Evolutionary conservation across 2,888 invertebrate species (phyloP).

Genomic region (Drosophila affinis): DNA sequence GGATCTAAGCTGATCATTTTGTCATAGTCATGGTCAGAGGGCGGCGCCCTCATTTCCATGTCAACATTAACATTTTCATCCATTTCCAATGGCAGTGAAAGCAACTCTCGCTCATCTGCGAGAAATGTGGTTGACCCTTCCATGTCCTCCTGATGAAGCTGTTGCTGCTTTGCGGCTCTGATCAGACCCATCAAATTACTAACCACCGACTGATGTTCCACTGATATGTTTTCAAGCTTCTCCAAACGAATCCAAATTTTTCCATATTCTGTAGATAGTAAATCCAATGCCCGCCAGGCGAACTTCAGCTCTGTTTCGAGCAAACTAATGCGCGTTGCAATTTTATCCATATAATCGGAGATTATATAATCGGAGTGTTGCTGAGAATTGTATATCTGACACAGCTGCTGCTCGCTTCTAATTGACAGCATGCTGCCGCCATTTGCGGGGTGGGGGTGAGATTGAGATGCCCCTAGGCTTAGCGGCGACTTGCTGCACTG

Average conservation of each 20-base stretch:
- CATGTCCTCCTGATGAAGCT: conserved; percentile 38
- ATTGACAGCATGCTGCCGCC: conserved; percentile 72
- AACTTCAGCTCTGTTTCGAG: conserved; percentile 95
- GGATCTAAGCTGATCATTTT: conserved; percentile 17
- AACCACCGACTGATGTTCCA: conserved; percentile 96
- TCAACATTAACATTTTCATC: conserved; percentile 20
- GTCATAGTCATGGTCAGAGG: conserved; percentile 12
- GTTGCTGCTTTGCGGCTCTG: conserved; percentile 54
- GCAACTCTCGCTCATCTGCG: conserved; percentile 6
- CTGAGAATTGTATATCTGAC: conserved; percentile 83
- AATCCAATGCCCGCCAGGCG: conserved; percentile 95
- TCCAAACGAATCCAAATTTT: conserved; percentile 97
- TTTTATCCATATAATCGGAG: conserved; percentile 95
- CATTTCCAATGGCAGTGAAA: conserved; percentile 15
- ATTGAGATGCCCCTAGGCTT: conserved; percentile 17
- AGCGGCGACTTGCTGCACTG: conserved; percentile 40
- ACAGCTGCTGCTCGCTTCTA: conserved; percentile 81
- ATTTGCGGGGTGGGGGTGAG: conserved; percentile 8
- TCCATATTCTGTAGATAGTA: conserved; percentile 95
- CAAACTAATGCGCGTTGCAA: conserved; percentile 93
- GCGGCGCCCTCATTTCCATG: conserved; percentile 17
- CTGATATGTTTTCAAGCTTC: conserved; percentile 92
- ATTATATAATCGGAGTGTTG: conserved; percentile 90
- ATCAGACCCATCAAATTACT: conserved; percentile 88
- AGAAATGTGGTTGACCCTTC: neutral